phyloP scores from a whole-genome alignment of 1,140 invertebrate species.

The Musca vetustissima region DNA sequence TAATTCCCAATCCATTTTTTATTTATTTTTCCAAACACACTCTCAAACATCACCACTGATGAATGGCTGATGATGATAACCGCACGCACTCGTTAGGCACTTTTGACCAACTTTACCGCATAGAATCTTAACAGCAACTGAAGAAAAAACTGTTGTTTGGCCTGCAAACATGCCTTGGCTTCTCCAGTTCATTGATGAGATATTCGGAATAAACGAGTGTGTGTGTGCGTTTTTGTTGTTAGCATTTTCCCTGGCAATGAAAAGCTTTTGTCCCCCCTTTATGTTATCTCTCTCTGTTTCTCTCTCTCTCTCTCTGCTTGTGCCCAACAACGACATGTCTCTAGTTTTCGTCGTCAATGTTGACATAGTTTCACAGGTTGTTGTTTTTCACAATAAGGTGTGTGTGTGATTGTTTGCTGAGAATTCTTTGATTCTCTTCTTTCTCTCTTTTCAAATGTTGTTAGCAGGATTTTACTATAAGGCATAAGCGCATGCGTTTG shows the following conservation, averaged over 20 bases:
- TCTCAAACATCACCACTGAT: conserved; percentile 1
- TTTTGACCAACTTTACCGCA: conserved; percentile 22
- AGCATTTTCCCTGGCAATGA: background rate
- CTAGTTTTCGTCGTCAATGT: background rate
- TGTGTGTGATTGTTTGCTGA: background rate
- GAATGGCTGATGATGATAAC: too few species aligned
- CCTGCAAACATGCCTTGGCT: background rate
- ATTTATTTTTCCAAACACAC: conserved; percentile 19
- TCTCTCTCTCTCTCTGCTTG: background rate
- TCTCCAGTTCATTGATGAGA: background rate
- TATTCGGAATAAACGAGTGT: background rate
- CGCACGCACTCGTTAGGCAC: conserved; percentile 11
- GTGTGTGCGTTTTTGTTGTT: background rate
- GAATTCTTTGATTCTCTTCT: background rate
- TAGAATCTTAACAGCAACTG: conserved; percentile 22
- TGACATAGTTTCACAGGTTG: conserved; percentile 16
- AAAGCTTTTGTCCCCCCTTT: conserved; percentile 9
- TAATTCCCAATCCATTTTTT: background rate
- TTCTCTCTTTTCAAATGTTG: background rate
- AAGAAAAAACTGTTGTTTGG: background rate
- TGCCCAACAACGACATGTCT: background rate
- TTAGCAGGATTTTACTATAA: too few species aligned
- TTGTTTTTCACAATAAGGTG: background rate
- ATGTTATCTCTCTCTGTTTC: background rate
- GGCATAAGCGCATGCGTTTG: too few species aligned